These are phyloP conservation scores for Oscarella lobularis DNA, from an alignment of 37 sponge, comb jelly and placozoan species.

Conservation along the genomic window DNA sequence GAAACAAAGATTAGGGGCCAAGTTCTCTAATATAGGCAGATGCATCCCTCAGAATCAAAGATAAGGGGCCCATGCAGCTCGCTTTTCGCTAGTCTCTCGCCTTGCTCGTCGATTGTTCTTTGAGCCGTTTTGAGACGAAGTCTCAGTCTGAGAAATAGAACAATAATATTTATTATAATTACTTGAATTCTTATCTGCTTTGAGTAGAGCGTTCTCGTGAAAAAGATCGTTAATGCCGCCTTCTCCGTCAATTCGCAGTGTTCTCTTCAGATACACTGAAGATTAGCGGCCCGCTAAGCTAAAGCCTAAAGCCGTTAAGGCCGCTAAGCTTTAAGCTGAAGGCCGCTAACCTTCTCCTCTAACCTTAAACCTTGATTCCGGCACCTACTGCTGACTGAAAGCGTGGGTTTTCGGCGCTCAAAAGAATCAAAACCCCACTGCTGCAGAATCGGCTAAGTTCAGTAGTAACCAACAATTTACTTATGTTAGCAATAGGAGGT, in stretches of 20 bases:
- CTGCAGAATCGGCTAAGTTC: constrained; percentile 1
- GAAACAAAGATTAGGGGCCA: no score
- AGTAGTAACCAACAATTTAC: constrained; percentile 1
- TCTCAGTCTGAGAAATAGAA: constrained; percentile 30
- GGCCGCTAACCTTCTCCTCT: no score
- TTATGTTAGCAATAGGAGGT: constrained; percentile 7
- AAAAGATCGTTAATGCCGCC: constrained; percentile 61
- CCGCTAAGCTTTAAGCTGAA: no score
- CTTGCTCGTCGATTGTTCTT: constrained; percentile 57
- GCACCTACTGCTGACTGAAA: constrained; percentile 13
- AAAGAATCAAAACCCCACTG: constrained; percentile 10
- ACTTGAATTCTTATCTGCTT: no score
- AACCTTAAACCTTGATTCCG: no score
- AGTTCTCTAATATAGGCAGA: no score
- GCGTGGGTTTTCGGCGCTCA: constrained; percentile 17
- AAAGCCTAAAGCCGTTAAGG: no score
- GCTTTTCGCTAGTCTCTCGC: constrained; percentile 44
- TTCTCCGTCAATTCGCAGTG: constrained; percentile 43
- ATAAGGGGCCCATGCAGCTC: no score
- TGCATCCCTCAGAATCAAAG: no score
- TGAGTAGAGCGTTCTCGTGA: constrained; percentile 81
- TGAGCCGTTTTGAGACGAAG: constrained; percentile 67
- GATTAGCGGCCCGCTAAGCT: no score
- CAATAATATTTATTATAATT: no score
- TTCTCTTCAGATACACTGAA: no score